Base-by-base conservation (phyloP, 2,888 invertebrate species). In the Xestia c-nigrum region DNA sequence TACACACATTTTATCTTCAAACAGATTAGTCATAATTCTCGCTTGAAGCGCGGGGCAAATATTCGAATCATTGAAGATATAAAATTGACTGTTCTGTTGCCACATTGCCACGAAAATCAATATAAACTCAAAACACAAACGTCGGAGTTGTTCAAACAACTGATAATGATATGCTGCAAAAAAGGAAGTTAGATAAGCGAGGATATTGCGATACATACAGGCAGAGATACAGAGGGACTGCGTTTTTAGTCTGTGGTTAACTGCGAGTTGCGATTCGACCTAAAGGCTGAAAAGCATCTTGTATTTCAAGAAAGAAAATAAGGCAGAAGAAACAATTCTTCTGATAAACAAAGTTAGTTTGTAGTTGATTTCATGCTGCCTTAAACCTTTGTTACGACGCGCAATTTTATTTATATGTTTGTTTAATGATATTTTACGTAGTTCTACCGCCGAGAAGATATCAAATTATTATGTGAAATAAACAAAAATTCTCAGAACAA, bases 1-100 rank as follows among this genome's bases (percentile, higher is more conserved):
- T 93, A 92, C 84, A 97, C 95, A 97, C 97, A 97, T 97, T 96
- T 97, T 97, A 89, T 97, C 97, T 91, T 97, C 97, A 84, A 91
- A 96, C 91, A 93, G 90, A 78, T 84, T 90, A 71, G 87, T 81
- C 57, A 78, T 88, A 10, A 90, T 80, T 75, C 91, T 85, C n/a
- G 91, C 82, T 31, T 90, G 89, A 59, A 91, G 82, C 66, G 88
- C 89, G 3, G 92, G 91, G 83, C 86, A 92, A 10, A 93, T 88
- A 79, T 92, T 93, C 3, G 94, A 92, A 72, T 95, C 94, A 80
- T 91, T 91, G 83, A 94, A 92, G 14, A 93, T 90, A 78, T 88
- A 88, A 72, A 92, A 90, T 65, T 90, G 91, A 82, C 92, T 92
- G 66, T 91, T 91, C 46, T 92, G 92, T 80, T 93, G 93, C 93